phyloP scores from a whole-genome alignment of 2,888 invertebrate species.

The Acanthosepion pharaonis region DNA sequence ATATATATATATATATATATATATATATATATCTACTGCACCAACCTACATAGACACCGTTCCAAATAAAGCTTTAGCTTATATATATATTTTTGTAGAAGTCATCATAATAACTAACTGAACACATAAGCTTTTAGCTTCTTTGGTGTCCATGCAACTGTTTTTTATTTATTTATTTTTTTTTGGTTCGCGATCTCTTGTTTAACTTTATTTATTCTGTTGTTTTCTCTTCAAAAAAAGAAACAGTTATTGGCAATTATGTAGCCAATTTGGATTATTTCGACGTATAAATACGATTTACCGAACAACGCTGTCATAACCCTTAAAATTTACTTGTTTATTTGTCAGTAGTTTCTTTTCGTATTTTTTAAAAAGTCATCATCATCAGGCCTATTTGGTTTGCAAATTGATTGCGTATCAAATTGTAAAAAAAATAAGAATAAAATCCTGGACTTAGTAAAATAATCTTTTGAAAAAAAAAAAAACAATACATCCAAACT shows the following conservation, averaged over 20 bases:
- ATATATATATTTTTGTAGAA: neutral
- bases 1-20: neutral
- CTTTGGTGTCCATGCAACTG: neutral
- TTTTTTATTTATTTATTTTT: neutral
- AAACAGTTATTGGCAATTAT: neutral
- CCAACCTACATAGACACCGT: neutral
- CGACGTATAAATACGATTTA: neutral
- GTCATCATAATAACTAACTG: neutral
- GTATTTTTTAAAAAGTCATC: no score
- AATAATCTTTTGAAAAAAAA: no score
- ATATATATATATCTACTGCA: neutral
- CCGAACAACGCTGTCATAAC: neutral
- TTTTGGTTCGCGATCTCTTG: neutral
- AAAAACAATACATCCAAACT: no score
- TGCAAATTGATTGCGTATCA: no score
- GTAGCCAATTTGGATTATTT: neutral
- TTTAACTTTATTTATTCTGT: neutral
- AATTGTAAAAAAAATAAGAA: no score
- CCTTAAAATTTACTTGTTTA: no score
- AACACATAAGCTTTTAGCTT: neutral
- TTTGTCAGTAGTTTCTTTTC: no score
- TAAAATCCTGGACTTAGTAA: no score
- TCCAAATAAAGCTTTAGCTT: conserved; percentile 33
- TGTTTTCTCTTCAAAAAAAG: neutral
- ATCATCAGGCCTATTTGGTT: no score